Base-by-base conservation (phyloP, 1,140 invertebrate species). In the Apis dorsata region DNA sequence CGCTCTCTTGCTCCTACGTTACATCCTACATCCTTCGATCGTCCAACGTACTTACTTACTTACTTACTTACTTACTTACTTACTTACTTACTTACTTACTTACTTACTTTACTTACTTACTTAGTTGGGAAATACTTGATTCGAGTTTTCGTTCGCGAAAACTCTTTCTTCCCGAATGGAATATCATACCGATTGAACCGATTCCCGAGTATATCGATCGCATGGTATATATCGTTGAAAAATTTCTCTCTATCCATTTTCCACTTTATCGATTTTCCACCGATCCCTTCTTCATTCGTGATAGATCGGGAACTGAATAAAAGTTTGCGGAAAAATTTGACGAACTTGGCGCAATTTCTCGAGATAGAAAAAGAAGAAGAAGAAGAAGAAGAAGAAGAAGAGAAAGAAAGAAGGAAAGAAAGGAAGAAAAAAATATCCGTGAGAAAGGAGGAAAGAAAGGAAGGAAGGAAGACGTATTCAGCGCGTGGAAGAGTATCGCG, bases 91-190 rank as follows among this genome's bases (percentile, higher is more conserved):
- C 34, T 44, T 44, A 44, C 4, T 44, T 44, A 44, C 4, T 44
- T 44, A 44, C 34, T 34, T 34, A 34, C 34, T 34, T 24, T 3
- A 34, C 34, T 34, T 34, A 34, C 34, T 44, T 7, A 44, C 4
- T 44, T 44, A 44, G 34, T 44, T 3, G 34, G 5, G 59, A 60
- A 60, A 59, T 55, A 78, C 81, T 80, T 78, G 85, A 72, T 53
- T 82, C 81, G 81, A 87, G 85, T 86, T 87, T 84, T 87, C 73
- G 62, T 55, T 49, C 69, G 74, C 28, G 63, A 84, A 24, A 87
- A 87, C 77, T 84, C 87, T 87, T 84, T 74, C 66, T 59, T 15
- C 55, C 24, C 51, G 72, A 69, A 28, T 49, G 49, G 60, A 17
- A 15, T n/a, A 13, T 62, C 44, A 19, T n/a, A 5, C 0, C 9